phyloP scores from a whole-genome alignment of 2,797 vertebrate species.

The Crenuchus spilurus region DNA sequence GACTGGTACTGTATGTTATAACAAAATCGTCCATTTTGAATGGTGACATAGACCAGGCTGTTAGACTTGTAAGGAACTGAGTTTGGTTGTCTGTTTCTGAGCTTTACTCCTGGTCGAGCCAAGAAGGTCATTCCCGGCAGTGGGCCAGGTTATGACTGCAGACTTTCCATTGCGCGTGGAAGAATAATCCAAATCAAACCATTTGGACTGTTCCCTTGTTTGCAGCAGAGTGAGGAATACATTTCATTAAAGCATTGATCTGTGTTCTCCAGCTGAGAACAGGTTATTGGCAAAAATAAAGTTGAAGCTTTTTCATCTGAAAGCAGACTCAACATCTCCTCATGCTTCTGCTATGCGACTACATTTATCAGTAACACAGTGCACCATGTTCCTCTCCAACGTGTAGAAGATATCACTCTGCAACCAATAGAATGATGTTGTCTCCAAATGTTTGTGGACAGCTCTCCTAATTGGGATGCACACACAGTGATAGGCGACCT shows the following conservation, averaged over 20 bases:
- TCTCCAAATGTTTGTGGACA: too few species aligned
- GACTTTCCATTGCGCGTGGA: slow-evolving; percentile 51
- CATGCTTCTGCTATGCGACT: neutral
- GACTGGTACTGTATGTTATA: too few species aligned
- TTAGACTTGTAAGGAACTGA: slow-evolving; percentile 22
- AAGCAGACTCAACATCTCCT: neutral
- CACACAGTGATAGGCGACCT: too few species aligned
- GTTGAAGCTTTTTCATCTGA: neutral
- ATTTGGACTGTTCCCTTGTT: slow-evolving; percentile 21
- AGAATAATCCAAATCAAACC: slow-evolving; percentile 45
- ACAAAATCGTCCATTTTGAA: too few species aligned
- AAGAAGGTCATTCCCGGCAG: slow-evolving; percentile 37
- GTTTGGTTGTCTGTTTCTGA: slow-evolving; percentile 21
- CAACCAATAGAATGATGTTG: too few species aligned
- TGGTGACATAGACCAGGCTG: neutral
- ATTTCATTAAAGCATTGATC: slow-evolving; percentile 12
- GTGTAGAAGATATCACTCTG: neutral
- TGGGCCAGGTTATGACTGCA: slow-evolving; percentile 53
- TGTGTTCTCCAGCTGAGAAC: slow-evolving; percentile 17
- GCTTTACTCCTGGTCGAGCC: slow-evolving; percentile 22
- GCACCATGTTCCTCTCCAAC: neutral
- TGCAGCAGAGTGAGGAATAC: slow-evolving; percentile 25
- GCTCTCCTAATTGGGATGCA: too few species aligned
- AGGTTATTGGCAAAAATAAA: slow-evolving; percentile 16
- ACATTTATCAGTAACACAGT: slow-evolving; percentile 1